These are phyloP conservation scores for Porites rus DNA, from an alignment of 92 coral and sea anemone species.

Conservation along the genomic window DNA sequence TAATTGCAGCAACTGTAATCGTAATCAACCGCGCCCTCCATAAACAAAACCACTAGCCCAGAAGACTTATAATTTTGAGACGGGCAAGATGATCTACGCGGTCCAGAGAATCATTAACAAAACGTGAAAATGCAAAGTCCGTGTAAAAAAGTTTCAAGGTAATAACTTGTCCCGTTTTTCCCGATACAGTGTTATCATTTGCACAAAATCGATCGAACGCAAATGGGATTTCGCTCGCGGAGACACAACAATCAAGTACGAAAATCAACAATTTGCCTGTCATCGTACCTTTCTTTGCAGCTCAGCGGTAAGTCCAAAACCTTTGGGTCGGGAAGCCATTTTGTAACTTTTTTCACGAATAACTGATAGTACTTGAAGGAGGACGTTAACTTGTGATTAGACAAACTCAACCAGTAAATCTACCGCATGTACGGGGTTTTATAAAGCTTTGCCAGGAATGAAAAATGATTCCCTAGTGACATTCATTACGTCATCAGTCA, in stretches of 20 bases:
- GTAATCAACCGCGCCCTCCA: neutral
- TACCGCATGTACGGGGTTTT: neutral
- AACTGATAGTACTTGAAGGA: neutral
- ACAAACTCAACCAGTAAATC: neutral
- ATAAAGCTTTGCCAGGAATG: conserved; percentile 5
- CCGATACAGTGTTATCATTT: too few relatives aligned
- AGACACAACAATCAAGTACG: too few relatives aligned
- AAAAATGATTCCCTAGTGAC: conserved; percentile 22
- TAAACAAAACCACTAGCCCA: neutral
- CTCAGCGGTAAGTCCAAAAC: conserved; percentile 92
- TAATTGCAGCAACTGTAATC: neutral
- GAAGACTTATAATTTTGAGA: neutral
- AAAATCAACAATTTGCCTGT: neutral
- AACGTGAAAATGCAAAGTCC: neutral
- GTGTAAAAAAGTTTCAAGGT: neutral
- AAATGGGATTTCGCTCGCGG: too few relatives aligned
- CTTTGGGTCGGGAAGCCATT: conserved; percentile 93
- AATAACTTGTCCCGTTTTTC: too few relatives aligned
- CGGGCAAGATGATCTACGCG: neutral
- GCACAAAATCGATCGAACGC: too few relatives aligned
- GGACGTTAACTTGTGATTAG: neutral
- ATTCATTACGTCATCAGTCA: conserved; percentile 34
- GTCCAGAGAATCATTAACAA: neutral
- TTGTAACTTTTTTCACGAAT: neutral
- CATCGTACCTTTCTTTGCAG: conserved; percentile 71